A percentile compares a stretch with the other conserved stretches of the same genome.
These are phyloP conservation scores for Scolopax mira DNA, from an alignment of 2,113 vertebrate species.

Conservation along the genomic window DNA sequence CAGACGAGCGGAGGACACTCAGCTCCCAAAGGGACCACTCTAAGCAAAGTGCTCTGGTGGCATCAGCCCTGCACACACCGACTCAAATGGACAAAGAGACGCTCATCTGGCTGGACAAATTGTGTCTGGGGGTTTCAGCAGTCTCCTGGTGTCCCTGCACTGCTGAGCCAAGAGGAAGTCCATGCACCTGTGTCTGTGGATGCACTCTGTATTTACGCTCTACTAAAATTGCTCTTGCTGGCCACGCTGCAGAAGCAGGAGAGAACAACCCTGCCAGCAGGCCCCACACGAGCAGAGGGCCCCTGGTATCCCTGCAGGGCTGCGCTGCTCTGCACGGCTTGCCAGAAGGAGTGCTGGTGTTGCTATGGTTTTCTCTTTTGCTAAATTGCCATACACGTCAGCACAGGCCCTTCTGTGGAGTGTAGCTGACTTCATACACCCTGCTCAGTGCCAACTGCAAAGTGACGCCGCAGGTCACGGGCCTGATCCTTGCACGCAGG, in stretches of 20 bases:
- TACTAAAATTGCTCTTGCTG: not conserved
- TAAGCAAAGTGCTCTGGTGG: not conserved
- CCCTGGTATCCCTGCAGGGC: not conserved
- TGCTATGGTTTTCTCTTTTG: conserved; percentile 40
- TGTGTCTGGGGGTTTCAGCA: not conserved
- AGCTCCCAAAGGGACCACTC: not conserved
- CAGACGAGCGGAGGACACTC: not conserved
- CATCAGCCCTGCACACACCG: not conserved
- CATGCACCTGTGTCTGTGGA: not conserved
- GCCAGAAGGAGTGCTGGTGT: not conserved
- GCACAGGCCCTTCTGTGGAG: not conserved
- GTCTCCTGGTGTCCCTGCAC: not conserved
- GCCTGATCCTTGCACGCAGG: not conserved
- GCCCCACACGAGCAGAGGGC: not conserved
- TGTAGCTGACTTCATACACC: not conserved
- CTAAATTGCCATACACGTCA: not conserved
- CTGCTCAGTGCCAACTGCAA: not conserved
- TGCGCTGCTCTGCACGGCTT: not conserved
- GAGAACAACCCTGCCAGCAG: not conserved
- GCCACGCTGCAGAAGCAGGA: not conserved
- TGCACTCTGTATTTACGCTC: not conserved
- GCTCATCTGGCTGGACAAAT: not conserved
- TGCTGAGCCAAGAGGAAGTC: not conserved
- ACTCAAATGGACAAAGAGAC: not conserved
- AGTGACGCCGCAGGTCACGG: not conserved